phyloP scores from a whole-genome alignment of 2,888 invertebrate genomes.

The Zygaena filipendulae region DNA sequence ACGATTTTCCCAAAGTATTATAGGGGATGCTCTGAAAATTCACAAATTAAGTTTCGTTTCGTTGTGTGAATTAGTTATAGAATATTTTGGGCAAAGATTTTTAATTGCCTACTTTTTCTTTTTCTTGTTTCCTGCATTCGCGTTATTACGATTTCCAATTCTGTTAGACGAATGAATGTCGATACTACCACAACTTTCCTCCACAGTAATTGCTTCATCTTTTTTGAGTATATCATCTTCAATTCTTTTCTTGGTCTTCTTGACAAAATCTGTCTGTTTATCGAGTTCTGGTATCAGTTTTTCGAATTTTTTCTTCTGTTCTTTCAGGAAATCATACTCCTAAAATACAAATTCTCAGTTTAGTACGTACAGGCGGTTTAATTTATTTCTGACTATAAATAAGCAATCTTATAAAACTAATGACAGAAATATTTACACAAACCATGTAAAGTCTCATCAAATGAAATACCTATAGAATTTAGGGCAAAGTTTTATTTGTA shows the following conservation, averaged over 20 bases:
- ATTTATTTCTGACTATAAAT: too few species aligned
- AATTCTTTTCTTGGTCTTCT: conserved; percentile 37
- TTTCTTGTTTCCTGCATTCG: conserved; percentile 22
- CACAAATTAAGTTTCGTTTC: too few species aligned
- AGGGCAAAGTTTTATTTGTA: too few species aligned
- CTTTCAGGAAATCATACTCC: conserved; percentile 43
- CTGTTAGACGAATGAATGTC: too few species aligned
- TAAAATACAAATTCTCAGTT: too few species aligned
- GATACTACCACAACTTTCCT: conserved; percentile 29
- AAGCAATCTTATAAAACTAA: too few species aligned
- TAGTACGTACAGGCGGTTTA: too few species aligned
- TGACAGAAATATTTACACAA: too few species aligned
- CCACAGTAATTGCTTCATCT: conserved; percentile 33
- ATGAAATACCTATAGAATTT: too few species aligned
- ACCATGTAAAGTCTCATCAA: too few species aligned
- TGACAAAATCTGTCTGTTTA: conserved; percentile 24
- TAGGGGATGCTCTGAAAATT: conserved; percentile 29
- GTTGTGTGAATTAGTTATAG: too few species aligned
- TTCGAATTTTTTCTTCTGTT: conserved; percentile 42
- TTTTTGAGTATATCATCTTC: conserved; percentile 35
- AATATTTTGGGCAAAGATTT: too few species aligned
- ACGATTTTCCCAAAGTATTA: conserved; percentile 39
- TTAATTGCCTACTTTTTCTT: conserved; percentile 33
- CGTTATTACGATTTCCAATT: conserved; percentile 15
- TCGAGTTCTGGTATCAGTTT: conserved; percentile 30